phyloP scores from a whole-genome alignment of 2,113 vertebrate species.

The Ptilonorhynchus violaceus region DNA sequence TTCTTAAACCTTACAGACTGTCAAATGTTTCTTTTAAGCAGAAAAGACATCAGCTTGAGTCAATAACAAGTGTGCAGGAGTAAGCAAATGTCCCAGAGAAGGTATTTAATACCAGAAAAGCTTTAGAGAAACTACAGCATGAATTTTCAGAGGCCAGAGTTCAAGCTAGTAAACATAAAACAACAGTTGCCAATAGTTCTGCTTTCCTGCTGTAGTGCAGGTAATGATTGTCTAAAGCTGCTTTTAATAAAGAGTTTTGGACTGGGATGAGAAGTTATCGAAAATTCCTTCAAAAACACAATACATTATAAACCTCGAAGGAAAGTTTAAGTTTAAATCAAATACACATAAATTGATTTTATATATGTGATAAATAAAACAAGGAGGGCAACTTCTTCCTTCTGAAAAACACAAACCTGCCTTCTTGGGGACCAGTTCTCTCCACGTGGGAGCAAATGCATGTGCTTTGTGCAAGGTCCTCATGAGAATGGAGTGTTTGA shows the following conservation, averaged over 20 bases:
- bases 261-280: neutral
- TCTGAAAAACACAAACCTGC: neutral
- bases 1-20: neutral
- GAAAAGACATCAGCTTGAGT: neutral
- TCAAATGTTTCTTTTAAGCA: neutral
- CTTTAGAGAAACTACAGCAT: neutral
- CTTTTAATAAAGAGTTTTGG: neutral
- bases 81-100: neutral
- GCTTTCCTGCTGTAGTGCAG: neutral
- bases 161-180: constrained; percentile 11
- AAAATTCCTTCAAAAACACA: neutral
- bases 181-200: neutral
- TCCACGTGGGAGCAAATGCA: neutral
- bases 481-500: neutral
- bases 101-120: neutral
- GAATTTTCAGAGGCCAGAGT: neutral
- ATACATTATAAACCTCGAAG: neutral
- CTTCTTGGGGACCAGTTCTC: neutral
- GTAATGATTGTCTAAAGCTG: neutral
- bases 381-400: neutral
- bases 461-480: neutral
- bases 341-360: neutral
- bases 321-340: neutral
- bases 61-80: neutral
- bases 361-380: neutral